A percentile compares a stretch with the other conserved stretches of the same genome.
Conservation (phyloP, 1,140 invertebrate species). For the Nasonia giraulti region DNA sequence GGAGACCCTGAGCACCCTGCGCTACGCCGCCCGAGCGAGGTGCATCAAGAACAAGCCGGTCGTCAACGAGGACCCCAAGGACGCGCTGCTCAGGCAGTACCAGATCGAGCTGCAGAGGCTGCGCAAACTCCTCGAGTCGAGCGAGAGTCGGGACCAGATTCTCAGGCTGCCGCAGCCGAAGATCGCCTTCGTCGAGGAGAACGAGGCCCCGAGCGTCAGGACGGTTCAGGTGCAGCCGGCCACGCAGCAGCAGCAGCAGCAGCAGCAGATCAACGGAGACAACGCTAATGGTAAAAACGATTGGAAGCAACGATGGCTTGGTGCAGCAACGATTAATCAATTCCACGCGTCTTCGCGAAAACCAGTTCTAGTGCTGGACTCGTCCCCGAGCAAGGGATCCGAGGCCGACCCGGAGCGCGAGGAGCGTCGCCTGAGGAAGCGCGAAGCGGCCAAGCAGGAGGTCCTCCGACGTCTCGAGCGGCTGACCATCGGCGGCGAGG, state of each 20-base stretch:
- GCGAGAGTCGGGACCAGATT: slow-evolving; percentile 21
- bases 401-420: slow-evolving; percentile 57
- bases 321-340: too few species aligned
- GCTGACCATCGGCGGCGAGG: slow-evolving; percentile 71
- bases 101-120: slow-evolving; percentile 90
- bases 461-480: slow-evolving; percentile 67
- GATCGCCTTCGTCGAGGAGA: slow-evolving; percentile 52
- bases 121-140: slow-evolving; percentile 78
- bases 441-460: slow-evolving; percentile 68
- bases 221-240: neutral
- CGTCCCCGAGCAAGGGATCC: neutral
- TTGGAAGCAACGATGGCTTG: too few species aligned
- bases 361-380: slow-evolving; percentile 38
- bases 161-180: slow-evolving; percentile 56
- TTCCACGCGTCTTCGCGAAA: neutral
- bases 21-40: slow-evolving; percentile 93
- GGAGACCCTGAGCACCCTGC: slow-evolving; percentile 91
- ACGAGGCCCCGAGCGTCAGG: too few species aligned
- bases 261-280: slow-evolving; percentile 63
- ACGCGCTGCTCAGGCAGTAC: slow-evolving; percentile 90
- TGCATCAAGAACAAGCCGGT: slow-evolving; percentile 95
- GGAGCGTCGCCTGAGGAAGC: slow-evolving; percentile 64
- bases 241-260: neutral
- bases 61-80: slow-evolving; percentile 96
- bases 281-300: slow-evolving; percentile 34